phyloP scores from a whole-genome alignment of 2,797 vertebrate species.

The Gorsachius magnificus region DNA sequence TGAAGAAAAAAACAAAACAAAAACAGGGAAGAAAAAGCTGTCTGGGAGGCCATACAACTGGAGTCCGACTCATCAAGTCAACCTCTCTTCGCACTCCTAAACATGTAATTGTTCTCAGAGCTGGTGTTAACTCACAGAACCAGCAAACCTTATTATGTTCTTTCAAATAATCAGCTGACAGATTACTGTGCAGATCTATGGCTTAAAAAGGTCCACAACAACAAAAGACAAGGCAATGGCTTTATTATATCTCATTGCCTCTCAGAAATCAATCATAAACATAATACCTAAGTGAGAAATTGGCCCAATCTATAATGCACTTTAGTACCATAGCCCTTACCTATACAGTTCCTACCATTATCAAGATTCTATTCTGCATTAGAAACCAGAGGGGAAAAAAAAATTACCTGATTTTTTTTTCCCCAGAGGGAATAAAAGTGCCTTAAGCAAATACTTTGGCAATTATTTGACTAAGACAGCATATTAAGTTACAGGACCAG shows the following conservation, averaged over 20 bases:
- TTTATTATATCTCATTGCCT: not conserved
- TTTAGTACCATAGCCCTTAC: not conserved
- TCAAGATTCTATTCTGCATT: not conserved
- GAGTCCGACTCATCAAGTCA: accelerated
- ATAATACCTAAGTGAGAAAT: not conserved
- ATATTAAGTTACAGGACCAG: not conserved
- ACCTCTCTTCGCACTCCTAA: not conserved
- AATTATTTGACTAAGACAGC: not conserved
- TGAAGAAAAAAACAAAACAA: not conserved
- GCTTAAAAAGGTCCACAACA: not conserved
- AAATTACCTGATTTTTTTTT: not conserved
- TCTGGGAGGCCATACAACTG: not conserved
- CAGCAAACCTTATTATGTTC: not conserved
- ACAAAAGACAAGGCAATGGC: not conserved
- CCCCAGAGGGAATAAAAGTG: not conserved
- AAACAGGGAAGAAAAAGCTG: not conserved
- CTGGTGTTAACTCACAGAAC: not conserved
- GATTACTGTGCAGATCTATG: not conserved
- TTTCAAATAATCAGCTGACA: not conserved
- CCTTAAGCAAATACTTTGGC: not conserved
- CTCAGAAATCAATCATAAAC: not conserved
- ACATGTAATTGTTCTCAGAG: not conserved
- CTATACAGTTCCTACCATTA: not conserved
- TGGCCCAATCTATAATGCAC: not conserved
- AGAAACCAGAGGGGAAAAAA: not conserved